Evolutionary conservation across 2,113 vertebrate species (phyloP).

Genomic region (Channa argus): DNA sequence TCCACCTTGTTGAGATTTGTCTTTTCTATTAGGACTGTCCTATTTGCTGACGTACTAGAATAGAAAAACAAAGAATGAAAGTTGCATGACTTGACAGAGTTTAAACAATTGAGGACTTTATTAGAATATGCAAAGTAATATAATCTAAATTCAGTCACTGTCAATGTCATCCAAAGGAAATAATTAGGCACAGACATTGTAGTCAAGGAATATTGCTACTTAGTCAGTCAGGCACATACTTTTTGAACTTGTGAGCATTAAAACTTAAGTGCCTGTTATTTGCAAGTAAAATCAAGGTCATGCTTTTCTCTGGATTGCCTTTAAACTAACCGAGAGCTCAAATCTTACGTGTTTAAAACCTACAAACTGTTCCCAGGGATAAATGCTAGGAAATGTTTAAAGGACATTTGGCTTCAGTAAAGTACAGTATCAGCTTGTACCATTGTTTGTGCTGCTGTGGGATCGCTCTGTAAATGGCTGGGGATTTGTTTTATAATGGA

Average conservation of each 20-base stretch:
- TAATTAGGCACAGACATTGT: constrained; percentile 42
- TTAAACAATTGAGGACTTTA: constrained; percentile 35
- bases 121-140: constrained; percentile 26
- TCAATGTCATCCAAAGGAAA: constrained; percentile 39
- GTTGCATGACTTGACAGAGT: not conserved
- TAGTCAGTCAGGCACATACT: constrained; percentile 22
- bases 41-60: not conserved
- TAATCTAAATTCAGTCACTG: constrained; percentile 33
- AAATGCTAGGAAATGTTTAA: not conserved
- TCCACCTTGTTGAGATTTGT: too few relatives aligned
- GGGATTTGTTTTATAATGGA: not conserved
- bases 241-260: constrained; percentile 24
- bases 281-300: constrained; percentile 47
- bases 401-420: too few relatives aligned
- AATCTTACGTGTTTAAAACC: constrained; percentile 7
- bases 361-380: not conserved
- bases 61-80: not conserved
- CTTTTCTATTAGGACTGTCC: too few relatives aligned
- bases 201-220: constrained; percentile 16
- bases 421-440: not conserved
- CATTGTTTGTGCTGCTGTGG: not conserved
- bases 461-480: constrained; percentile 4
- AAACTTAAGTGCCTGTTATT: constrained; percentile 31
- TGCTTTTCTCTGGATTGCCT: constrained; percentile 13
- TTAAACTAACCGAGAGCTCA: constrained; percentile 9